Conservation (phyloP, 2,888 invertebrate species). For the Steinernema scapterisci region DNA sequence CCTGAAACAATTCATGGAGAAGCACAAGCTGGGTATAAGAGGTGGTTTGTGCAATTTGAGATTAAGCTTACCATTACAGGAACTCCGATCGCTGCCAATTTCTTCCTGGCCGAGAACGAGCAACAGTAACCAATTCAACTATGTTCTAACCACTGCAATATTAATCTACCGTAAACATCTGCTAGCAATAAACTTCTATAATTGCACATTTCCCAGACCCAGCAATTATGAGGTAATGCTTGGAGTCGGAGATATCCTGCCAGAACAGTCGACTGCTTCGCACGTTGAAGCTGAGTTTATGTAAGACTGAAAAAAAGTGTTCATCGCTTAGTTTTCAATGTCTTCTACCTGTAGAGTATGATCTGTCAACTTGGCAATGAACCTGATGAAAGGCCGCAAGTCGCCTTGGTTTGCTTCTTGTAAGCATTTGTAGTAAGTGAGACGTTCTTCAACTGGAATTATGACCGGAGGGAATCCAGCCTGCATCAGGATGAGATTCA, state of each 20-base stretch:
- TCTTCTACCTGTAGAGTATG: conserved; percentile 52
- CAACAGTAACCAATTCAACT: conserved; percentile 41
- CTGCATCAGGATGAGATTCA: conserved; percentile 92
- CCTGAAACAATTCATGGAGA: conserved; percentile 66
- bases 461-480: conserved; percentile 80
- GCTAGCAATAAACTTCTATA: conserved; percentile 30
- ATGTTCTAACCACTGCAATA: background rate
- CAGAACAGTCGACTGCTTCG: conserved; percentile 26
- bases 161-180: conserved; percentile 10
- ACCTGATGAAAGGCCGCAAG: conserved; percentile 90
- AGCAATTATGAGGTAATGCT: background rate
- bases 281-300: conserved; percentile 31
- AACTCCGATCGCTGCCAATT: conserved; percentile 66
- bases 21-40: conserved; percentile 66
- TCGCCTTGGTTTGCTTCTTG: conserved; percentile 92
- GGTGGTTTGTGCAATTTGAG: background rate
- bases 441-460: conserved; percentile 67
- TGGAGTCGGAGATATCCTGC: conserved; percentile 1
- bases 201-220: background rate
- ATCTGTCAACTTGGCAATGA: conserved; percentile 76
- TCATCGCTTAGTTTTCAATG: background rate
- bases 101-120: conserved; percentile 64
- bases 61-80: conserved; percentile 45
- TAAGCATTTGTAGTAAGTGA: conserved; percentile 80
- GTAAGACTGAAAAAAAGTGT: conserved; percentile 28